Evolutionary conservation across 2,888 invertebrate genomes (phyloP).

Genomic region (Drosophila limbata): DNA sequence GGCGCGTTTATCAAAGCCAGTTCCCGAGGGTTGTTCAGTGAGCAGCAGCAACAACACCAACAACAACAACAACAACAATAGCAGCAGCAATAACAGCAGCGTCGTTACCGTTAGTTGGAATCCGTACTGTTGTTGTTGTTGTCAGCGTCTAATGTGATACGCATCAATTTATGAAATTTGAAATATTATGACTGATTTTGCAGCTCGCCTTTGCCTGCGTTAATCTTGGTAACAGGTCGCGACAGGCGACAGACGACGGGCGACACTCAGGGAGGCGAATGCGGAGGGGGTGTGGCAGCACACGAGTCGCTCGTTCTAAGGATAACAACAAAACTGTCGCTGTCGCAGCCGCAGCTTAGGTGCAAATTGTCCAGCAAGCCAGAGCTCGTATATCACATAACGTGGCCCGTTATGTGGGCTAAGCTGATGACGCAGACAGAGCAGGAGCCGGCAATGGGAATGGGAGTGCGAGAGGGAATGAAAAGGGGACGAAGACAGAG

Average conservation of each 20-base stretch:
- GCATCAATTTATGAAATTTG: conserved; percentile 82
- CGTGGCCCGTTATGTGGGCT: conserved; percentile 62
- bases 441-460: neutral
- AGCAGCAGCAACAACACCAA: conserved; percentile 10
- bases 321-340: conserved; percentile 45
- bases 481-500: neutral
- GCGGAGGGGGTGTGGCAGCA: conserved; percentile 29
- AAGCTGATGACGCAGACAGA: conserved; percentile 47
- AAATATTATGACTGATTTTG: conserved; percentile 82
- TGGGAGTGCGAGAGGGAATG: neutral
- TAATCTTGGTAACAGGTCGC: conserved; percentile 76
- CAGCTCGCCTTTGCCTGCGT: conserved; percentile 40
- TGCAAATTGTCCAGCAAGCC: conserved; percentile 54
- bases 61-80: conserved; percentile 24
- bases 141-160: conserved; percentile 70
- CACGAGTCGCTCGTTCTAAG: conserved; percentile 41
- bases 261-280: conserved; percentile 1
- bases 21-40: conserved; percentile 65
- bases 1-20: conserved; percentile 74
- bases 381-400: conserved; percentile 61
- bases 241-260: conserved; percentile 7
- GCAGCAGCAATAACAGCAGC: neutral
- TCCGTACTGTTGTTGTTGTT: conserved; percentile 25
- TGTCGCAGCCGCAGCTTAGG: conserved; percentile 58
- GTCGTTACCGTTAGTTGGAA: conserved; percentile 59